Conservation (phyloP, 2,888 invertebrate species). For the Gerris lacustris region DNA sequence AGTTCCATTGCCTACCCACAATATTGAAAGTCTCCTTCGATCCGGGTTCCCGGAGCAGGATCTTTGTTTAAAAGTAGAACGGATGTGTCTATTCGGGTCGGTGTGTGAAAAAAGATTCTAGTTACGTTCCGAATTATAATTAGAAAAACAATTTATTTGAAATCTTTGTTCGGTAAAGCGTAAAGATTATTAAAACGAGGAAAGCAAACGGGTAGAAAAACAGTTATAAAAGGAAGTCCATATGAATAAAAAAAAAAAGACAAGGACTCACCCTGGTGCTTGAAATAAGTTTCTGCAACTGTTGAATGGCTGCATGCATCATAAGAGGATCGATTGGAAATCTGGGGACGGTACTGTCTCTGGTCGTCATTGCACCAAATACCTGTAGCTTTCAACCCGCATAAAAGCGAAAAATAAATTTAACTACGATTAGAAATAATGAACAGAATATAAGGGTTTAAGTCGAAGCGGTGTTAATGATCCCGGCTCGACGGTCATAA, state of each 20-base stretch:
- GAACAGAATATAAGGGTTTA: no score
- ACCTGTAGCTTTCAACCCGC: not conserved
- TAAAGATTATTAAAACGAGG: no score
- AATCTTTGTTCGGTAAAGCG: no score
- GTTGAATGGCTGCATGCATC: conserved; percentile 47
- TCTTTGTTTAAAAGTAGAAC: not conserved
- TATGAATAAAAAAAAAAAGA: not conserved
- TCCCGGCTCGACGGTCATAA: not conserved
- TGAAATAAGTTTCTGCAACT: conserved; percentile 50
- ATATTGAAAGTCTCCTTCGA: no score
- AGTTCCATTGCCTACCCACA: no score
- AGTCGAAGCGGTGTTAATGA: no score
- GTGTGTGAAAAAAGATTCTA: conserved; percentile 18
- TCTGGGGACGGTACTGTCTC: not conserved
- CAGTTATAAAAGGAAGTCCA: not conserved
- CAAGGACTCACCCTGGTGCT: conserved; percentile 31
- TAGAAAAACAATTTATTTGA: no score
- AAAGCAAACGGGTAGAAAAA: not conserved
- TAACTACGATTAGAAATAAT: not conserved
- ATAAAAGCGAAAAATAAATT: not conserved
- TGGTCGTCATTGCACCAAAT: conserved; percentile 32
- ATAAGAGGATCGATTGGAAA: conserved; percentile 38
- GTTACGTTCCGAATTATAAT: conserved; percentile 10
- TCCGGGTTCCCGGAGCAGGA: no score
- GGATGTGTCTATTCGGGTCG: conserved; percentile 13